phyloP scores from a whole-genome alignment of 1,140 invertebrate species.

The Coboldia fuscipes region DNA sequence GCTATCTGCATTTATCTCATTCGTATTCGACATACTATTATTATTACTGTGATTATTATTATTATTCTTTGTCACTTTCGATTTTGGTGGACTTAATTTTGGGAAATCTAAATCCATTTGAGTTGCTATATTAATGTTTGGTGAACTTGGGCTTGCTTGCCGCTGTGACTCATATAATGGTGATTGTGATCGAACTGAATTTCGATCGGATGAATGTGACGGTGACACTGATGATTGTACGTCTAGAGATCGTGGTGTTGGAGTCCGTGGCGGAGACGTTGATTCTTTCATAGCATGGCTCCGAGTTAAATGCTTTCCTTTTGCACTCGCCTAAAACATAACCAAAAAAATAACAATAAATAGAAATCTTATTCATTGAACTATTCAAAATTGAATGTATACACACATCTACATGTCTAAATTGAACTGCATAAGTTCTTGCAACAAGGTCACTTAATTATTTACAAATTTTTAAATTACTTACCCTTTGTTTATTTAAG shows the following conservation, averaged over 20 bases:
- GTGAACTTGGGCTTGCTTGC: background rate
- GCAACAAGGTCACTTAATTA: too few species aligned
- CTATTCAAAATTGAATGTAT: too few species aligned
- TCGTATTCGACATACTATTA: slow-evolving; percentile 9
- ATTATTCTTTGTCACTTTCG: slow-evolving; percentile 4
- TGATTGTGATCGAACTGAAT: slow-evolving; percentile 3
- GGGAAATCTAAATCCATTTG: slow-evolving; percentile 16
- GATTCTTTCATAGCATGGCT: slow-evolving; percentile 78
- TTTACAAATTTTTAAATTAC: too few species aligned
- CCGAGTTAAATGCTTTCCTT: slow-evolving; percentile 63
- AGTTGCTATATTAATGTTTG: background rate
- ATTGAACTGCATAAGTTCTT: too few species aligned
- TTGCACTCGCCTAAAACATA: slow-evolving; percentile 32
- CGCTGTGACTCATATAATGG: background rate
- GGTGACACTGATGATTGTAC: slow-evolving; percentile 10
- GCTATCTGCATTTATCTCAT: slow-evolving; percentile 7
- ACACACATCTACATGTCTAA: too few species aligned
- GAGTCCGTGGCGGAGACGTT: slow-evolving; percentile 57
- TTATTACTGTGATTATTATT: slow-evolving; percentile 8
- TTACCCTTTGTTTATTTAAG: too few species aligned
- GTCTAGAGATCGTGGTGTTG: slow-evolving; percentile 24
- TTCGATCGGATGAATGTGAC: slow-evolving; percentile 11
- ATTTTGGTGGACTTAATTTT: slow-evolving; percentile 19
- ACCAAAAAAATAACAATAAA: background rate
- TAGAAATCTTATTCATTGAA: too few species aligned